Base-by-base conservation (phyloP, 2,797 vertebrate species). In the Sebastiscus tertius region DNA sequence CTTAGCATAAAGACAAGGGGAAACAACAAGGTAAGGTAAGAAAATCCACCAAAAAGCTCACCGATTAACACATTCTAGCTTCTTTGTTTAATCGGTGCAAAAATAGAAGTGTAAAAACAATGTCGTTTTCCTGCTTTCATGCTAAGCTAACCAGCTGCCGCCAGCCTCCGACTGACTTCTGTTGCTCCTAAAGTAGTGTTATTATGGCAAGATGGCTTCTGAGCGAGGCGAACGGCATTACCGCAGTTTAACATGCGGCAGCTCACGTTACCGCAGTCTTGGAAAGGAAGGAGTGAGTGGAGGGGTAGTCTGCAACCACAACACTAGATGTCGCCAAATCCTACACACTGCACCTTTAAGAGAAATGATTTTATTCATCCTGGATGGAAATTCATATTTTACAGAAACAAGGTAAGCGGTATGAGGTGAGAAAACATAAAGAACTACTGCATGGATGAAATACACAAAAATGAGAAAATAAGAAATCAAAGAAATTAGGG, bases 61-160 rank as follows among this genome's bases (percentile, higher is more conserved):
- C 34, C 11, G 34, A 36, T 13, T 36, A 36, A 36, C 34, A 1
- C 34, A 0, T 36, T 36, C 4, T 36, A 36, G 34, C 34, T 36
- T 13, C 13, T 39, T 39, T 39, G 39, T 42, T 42, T 42, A 39
- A 42, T 42, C 13, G 0, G 13, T 42, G 13, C 13, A 42, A 42
- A 42, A 42, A 42, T 39, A 39, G 1, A 42, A 42, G 39, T 42
- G 39, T 42, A 42, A 42, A 42, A 42, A 16, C 39, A 42, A 16
- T 42, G 39, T 6, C 6, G 39, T 42, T 16, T 42, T 16, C 39
- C 39, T 42, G 13, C 13, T 42, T 6, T 42, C 39, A 42, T 42
- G 0, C 34, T 46, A 2, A 9, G 20, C 13, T 20, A 34, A 46
- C 42, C 42, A 46, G 42, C 16, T 46, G 16, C 0, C 0, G 16